phyloP scores from a whole-genome alignment of 2,113 vertebrate species.

The Puma concolor region DNA sequence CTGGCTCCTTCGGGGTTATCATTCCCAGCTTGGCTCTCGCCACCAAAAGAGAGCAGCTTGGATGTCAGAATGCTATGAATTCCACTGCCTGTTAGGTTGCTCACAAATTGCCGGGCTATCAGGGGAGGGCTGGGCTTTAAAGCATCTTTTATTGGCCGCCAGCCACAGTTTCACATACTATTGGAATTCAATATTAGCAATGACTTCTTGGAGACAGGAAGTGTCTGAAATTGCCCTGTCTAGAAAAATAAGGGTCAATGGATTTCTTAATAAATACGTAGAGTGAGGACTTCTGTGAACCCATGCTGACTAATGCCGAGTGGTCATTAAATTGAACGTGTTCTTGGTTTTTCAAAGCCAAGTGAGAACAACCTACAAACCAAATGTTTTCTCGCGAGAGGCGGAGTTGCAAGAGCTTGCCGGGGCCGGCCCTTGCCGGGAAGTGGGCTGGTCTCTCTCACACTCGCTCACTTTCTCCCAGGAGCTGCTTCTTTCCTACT shows the following conservation, averaged over 20 bases:
- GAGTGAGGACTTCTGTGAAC: constrained; percentile 32
- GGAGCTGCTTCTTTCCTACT: not conserved
- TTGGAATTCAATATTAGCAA: constrained; percentile 71
- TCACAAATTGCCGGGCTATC: constrained; percentile 4
- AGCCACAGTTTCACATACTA: constrained; percentile 47
- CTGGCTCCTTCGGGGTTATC: not conserved
- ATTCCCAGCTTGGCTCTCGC: not conserved
- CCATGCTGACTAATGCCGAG: not conserved
- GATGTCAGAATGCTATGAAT: constrained; percentile 8
- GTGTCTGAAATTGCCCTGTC: constrained; percentile 64
- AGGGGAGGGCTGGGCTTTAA: constrained; percentile 3
- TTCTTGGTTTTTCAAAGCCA: constrained; percentile 36
- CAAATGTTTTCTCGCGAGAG: not conserved
- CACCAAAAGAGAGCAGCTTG: not conserved
- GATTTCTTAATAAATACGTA: constrained; percentile 61
- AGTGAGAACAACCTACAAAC: constrained; percentile 22
- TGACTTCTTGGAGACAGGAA: constrained; percentile 69
- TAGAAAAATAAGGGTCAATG: constrained; percentile 60
- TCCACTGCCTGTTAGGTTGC: not conserved
- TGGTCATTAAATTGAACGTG: not conserved
- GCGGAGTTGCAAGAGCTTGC: not conserved
- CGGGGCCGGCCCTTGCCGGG: not conserved
- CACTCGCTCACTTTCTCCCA: not conserved
- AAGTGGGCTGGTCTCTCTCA: not conserved
- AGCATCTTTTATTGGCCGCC: constrained; percentile 52